Evolutionary conservation across 2,113 vertebrate genomes (phyloP).

Genomic region (Oreochromis spilurus): DNA sequence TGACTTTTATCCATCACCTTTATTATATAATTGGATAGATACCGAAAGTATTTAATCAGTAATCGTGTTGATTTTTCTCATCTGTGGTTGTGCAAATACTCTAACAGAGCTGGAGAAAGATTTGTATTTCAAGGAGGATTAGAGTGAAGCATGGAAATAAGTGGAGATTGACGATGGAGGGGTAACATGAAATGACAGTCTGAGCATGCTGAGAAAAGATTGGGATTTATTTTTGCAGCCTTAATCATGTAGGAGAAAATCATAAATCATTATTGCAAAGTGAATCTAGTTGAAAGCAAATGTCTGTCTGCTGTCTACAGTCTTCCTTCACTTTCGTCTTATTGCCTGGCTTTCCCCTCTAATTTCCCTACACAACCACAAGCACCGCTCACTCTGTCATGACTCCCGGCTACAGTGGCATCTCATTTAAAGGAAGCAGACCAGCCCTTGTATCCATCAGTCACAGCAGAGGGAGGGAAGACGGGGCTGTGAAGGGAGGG

Average conservation of each 20-base stretch:
- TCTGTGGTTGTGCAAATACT: not conserved
- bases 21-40: not conserved
- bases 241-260: not conserved
- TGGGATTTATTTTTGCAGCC: not conserved
- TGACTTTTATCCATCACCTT: not conserved
- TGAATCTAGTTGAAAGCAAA: not conserved
- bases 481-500: slow-evolving; percentile 3
- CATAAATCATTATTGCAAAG: not conserved
- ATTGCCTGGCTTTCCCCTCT: slow-evolving; percentile 30
- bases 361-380: slow-evolving; percentile 51
- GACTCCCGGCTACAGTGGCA: slow-evolving; percentile 48
- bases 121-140: not conserved
- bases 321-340: slow-evolving; percentile 32
- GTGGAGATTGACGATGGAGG: not conserved
- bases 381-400: slow-evolving; percentile 29
- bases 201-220: not conserved
- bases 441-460: slow-evolving; percentile 45
- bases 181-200: not conserved
- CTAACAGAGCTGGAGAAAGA: not conserved
- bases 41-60: not conserved
- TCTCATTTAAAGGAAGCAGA: slow-evolving; percentile 56
- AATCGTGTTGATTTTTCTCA: not conserved
- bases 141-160: not conserved
- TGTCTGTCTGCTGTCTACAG: slow-evolving; percentile 11
- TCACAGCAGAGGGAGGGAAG: slow-evolving; percentile 31